A percentile compares a stretch with the other conserved stretches of the same genome.
These are phyloP conservation scores for Belonocnema kinseyi DNA, from an alignment of 1,140 invertebrate genomes.

Conservation along the genomic window DNA sequence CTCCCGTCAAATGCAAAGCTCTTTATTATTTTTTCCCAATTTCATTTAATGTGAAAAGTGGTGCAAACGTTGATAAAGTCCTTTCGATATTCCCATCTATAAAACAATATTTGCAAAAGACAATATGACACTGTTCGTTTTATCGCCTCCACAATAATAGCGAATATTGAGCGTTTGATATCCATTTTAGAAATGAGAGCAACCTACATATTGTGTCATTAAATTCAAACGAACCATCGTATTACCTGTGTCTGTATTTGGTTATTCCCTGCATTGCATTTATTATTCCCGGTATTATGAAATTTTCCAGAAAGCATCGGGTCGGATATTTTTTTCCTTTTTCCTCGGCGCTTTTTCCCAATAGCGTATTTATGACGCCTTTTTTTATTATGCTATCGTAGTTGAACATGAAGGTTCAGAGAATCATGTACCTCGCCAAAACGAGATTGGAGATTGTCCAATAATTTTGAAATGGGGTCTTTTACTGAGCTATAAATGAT, in stretches of 20 bases:
- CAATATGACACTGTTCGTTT: background rate
- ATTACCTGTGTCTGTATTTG: too few relatives aligned
- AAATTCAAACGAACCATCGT: background rate
- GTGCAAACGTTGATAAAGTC: background rate
- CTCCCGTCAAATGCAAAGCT: constrained; percentile 5
- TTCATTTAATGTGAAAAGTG: background rate
- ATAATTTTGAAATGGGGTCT: constrained; percentile 24
- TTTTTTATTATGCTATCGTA: too few relatives aligned
- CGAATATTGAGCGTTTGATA: background rate
- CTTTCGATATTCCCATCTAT: background rate
- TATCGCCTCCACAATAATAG: background rate
- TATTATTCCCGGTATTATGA: too few relatives aligned
- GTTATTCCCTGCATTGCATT: too few relatives aligned
- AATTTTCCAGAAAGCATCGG: too few relatives aligned
- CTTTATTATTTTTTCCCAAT: constrained; percentile 2
- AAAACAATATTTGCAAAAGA: background rate
- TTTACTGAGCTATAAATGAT: constrained; percentile 40
- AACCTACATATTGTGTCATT: background rate
- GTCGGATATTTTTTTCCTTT: too few relatives aligned
- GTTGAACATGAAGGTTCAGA: constrained; percentile 33
- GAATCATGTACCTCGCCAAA: constrained; percentile 18
- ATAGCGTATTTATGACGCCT: too few relatives aligned
- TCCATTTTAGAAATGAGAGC: background rate
- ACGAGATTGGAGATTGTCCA: constrained; percentile 32
- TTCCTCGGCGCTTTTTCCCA: too few relatives aligned